Percentiles rank a stretch among this genome's conserved stretches.
Conservation (phyloP, 2,113 vertebrate genomes). For the Chroicocephalus ridibundus region DNA sequence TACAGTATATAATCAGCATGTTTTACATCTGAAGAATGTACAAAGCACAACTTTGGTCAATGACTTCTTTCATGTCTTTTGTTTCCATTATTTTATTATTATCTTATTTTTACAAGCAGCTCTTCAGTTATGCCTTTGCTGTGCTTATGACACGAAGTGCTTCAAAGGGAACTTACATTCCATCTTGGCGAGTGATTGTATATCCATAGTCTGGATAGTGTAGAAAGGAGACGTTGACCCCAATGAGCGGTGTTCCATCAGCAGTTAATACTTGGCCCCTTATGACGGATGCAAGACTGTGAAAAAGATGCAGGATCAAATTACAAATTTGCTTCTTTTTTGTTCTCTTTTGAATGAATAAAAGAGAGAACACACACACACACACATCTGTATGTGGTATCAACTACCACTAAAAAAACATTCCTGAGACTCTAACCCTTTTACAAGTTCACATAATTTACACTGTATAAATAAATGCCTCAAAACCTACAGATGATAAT, state of each 20-base stretch:
- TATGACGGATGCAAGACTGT: conserved; percentile 92
- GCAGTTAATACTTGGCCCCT: conserved; percentile 95
- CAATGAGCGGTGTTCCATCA: conserved; percentile 95
- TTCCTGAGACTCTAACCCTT: conserved; percentile 28
- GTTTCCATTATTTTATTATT: neutral
- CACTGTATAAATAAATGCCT: conserved; percentile 38
- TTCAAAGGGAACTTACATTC: conserved; percentile 86
- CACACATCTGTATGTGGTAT: neutral
- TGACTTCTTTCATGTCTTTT: neutral
- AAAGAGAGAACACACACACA: neutral
- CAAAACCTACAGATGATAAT: conserved; percentile 24
- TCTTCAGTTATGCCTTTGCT: neutral
- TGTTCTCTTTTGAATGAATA: conserved; percentile 4
- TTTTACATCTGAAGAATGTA: neutral
- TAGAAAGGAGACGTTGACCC: conserved; percentile 97
- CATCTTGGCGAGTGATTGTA: conserved; percentile 94
- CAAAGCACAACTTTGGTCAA: neutral
- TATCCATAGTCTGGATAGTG: conserved; percentile 92
- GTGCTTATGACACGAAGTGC: neutral
- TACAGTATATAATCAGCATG: neutral
- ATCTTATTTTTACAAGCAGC: neutral
- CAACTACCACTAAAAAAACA: conserved; percentile 44
- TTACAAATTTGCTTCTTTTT: neutral
- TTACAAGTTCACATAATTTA: conserved; percentile 66
- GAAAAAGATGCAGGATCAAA: conserved; percentile 66